phyloP scores from a whole-genome alignment of 2,113 vertebrate genomes.

The Scalopus aquaticus region DNA sequence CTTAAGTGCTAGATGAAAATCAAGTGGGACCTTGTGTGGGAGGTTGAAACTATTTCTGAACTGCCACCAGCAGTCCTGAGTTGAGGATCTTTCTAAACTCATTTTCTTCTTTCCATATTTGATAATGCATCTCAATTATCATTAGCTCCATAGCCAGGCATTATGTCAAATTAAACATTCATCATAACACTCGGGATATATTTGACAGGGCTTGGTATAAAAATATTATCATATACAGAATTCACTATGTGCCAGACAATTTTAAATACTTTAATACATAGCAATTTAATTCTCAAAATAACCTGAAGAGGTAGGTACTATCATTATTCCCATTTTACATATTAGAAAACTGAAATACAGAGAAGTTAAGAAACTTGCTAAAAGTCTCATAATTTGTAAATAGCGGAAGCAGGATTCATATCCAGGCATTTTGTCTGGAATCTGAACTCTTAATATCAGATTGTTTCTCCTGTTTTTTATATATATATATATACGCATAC shows the following conservation, averaged over 20 bases:
- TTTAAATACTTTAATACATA: not conserved
- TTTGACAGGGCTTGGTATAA: not conserved
- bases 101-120: constrained; percentile 27
- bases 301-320: not conserved
- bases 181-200: not conserved
- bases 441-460: not conserved
- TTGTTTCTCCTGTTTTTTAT: not conserved
- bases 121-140: constrained; percentile 4
- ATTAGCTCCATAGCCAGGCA: not conserved
- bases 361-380: not conserved
- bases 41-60: not conserved
- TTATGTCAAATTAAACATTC: not conserved
- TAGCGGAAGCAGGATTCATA: not conserved
- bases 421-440: not conserved
- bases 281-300: not conserved
- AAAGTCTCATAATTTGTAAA: constrained; percentile 3
- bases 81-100: not conserved
- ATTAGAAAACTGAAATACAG: not conserved
- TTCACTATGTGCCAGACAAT: not conserved
- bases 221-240: not conserved
- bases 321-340: not conserved
- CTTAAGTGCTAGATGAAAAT: not conserved
- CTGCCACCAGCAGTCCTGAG: constrained; percentile 11
- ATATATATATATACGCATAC: too few species aligned
- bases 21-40: not conserved